Percentiles rank a stretch among this genome's conserved stretches.
These are phyloP conservation scores for Pithys albifrons DNA, from an alignment of 2,113 vertebrate species.

Conservation along the genomic window DNA sequence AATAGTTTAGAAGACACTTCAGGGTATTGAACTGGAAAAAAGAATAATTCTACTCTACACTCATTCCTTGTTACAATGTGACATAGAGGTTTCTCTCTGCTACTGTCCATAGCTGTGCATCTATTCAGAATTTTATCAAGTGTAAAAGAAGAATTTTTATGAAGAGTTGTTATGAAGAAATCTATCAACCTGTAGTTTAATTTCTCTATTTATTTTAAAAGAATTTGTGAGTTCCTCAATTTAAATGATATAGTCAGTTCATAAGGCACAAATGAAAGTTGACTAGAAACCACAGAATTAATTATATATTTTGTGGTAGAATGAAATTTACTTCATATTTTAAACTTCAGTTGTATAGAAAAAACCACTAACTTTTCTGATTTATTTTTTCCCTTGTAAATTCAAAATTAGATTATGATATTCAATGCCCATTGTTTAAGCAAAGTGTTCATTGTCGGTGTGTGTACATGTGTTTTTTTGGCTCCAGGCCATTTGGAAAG, in stretches of 20 bases:
- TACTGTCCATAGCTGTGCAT: background rate
- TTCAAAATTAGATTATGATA: background rate
- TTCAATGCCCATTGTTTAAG: background rate
- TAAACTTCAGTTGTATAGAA: background rate
- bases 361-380: background rate
- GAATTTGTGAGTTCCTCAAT: background rate
- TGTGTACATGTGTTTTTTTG: background rate
- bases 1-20: background rate
- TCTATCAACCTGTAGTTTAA: background rate
- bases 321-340: background rate
- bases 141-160: background rate
- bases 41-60: background rate
- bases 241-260: background rate
- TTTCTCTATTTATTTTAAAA: background rate
- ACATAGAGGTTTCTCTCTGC: background rate
- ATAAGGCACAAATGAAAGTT: background rate
- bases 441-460: background rate
- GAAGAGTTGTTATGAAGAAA: background rate
- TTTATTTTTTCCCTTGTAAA: background rate
- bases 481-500: background rate
- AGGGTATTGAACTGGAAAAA: background rate
- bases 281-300: background rate
- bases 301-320: background rate
- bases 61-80: background rate
- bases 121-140: background rate